These are phyloP conservation scores for Malurus leucopterus DNA, from an alignment of 2,797 vertebrate species.

Conservation along the genomic window DNA sequence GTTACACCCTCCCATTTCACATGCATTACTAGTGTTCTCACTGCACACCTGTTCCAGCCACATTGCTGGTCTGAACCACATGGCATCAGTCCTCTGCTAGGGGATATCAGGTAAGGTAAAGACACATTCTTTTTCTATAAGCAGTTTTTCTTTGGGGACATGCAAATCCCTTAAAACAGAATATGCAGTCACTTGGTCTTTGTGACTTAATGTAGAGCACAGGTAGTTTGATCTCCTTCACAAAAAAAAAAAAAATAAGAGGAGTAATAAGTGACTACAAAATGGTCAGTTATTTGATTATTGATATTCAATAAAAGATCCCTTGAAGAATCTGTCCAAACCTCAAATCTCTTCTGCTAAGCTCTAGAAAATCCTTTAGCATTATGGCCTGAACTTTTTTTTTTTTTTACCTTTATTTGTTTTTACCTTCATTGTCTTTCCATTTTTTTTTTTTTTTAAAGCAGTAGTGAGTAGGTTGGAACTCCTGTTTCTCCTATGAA, in stretches of 20 bases:
- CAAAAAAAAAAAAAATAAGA: background rate
- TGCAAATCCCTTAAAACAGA: background rate
- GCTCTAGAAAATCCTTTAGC: background rate
- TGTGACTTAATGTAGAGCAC: background rate
- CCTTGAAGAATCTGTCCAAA: background rate
- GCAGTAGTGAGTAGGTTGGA: background rate
- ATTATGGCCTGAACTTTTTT: fast-evolving
- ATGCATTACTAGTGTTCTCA: background rate
- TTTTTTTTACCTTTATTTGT: too few species aligned
- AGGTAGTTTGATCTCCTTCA: background rate
- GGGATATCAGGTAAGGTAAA: background rate
- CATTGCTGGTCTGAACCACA: background rate
- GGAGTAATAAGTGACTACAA: background rate
- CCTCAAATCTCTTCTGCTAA: background rate
- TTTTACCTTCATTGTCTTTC: background rate
- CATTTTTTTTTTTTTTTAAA: background rate
- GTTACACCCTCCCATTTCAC: background rate
- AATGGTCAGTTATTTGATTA: background rate
- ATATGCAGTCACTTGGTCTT: background rate
- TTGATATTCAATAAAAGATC: background rate
- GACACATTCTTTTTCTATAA: background rate
- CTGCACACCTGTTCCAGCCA: background rate
- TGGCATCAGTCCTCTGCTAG: background rate
- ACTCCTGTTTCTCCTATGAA: background rate
- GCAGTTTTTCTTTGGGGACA: background rate